These are phyloP conservation scores for Coilia nasus DNA, from an alignment of 2,797 vertebrate species.

Conservation along the genomic window DNA sequence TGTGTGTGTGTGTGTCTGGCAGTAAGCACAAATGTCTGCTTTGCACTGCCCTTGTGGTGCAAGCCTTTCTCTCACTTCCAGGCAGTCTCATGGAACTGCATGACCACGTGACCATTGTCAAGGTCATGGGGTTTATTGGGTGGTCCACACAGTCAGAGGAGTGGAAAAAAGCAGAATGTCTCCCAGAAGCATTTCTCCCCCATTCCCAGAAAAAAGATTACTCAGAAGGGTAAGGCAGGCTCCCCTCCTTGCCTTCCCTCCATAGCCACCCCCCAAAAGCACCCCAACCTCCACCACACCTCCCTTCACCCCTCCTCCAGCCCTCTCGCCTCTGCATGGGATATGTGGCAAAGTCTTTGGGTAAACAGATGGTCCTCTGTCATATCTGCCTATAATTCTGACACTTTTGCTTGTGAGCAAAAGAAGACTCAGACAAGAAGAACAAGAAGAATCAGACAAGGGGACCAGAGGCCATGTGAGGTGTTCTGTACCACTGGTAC, in stretches of 20 bases:
- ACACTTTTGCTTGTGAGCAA: background rate
- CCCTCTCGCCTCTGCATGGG: background rate
- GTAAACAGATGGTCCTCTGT: slow-evolving; percentile 11
- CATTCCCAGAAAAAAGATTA: slow-evolving; percentile 5
- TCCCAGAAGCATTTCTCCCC: slow-evolving; percentile 9
- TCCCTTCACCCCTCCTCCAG: background rate
- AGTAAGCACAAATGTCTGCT: background rate
- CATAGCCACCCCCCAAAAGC: background rate
- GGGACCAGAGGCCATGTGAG: background rate
- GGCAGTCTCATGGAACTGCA: background rate
- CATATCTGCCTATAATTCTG: background rate
- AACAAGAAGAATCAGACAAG: background rate
- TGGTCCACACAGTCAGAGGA: background rate
- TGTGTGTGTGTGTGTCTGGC: background rate
- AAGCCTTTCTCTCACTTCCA: background rate
- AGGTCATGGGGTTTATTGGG: slow-evolving; percentile 16
- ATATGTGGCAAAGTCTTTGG: background rate
- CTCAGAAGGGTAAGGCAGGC: background rate
- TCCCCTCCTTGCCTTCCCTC: background rate
- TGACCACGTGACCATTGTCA: background rate
- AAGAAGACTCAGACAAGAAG: background rate
- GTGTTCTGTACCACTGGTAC: background rate
- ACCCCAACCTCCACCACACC: background rate
- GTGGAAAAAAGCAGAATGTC: background rate
- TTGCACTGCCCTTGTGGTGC: background rate